Conservation (phyloP, 2,797 vertebrate species). For the Anisognathus igniventris region DNA sequence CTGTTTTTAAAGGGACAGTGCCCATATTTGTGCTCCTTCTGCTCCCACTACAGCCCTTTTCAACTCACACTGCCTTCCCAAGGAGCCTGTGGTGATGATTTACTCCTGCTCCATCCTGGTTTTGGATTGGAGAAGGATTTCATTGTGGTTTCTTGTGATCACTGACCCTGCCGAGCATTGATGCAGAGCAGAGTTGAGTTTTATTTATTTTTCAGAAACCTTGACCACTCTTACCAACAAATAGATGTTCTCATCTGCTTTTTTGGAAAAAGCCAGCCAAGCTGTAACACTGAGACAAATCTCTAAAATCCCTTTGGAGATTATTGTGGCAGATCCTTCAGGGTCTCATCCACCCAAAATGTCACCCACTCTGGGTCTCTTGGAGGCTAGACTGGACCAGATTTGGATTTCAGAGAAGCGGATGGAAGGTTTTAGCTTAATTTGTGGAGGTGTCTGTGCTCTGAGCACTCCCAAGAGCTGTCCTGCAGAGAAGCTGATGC, state of each 20-base stretch:
- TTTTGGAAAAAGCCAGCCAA: neutral
- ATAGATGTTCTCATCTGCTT: neutral
- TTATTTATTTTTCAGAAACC: neutral
- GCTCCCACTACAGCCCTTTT: neutral
- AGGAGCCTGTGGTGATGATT: neutral
- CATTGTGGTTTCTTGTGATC: neutral
- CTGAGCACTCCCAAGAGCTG: neutral
- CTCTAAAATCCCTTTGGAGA: neutral
- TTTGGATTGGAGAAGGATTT: neutral
- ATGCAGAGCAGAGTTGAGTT: neutral
- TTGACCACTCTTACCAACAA: neutral
- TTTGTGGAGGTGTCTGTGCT: neutral
- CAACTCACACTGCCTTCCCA: neutral
- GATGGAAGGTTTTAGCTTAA: neutral
- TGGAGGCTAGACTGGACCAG: neutral
- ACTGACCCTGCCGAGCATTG: neutral
- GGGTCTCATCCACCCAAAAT: neutral
- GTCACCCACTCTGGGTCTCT: neutral
- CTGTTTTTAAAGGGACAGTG: neutral
- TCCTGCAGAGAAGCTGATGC: neutral
- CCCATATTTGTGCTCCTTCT: neutral
- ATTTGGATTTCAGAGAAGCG: neutral
- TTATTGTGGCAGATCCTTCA: neutral
- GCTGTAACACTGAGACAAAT: accelerated
- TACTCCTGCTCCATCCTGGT: neutral